Evolutionary conservation across 2,888 invertebrate genomes (phyloP).

Genomic region (Odiellus spinosus): DNA sequence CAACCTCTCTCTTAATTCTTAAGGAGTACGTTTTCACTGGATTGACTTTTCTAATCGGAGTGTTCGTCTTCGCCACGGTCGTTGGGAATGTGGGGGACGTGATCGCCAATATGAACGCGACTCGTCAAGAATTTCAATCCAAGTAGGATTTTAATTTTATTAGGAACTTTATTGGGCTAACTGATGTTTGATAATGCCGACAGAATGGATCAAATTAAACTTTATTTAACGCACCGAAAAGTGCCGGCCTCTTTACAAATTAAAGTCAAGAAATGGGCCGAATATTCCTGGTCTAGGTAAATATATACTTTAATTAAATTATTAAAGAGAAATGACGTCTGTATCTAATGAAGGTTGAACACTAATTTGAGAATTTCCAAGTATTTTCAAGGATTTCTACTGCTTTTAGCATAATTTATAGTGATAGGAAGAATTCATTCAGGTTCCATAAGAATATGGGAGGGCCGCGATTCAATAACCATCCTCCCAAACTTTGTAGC

Average conservation of each 20-base stretch:
- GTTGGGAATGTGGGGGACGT: conserved; percentile 30
- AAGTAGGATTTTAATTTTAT: no score
- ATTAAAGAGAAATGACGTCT: not conserved
- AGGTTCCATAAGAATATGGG: no score
- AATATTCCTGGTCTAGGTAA: conserved; percentile 26
- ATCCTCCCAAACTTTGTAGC: no score
- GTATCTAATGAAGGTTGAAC: not conserved
- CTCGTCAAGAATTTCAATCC: conserved; percentile 26
- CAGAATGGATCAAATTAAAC: conserved; percentile 29
- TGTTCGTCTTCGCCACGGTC: conserved; percentile 29
- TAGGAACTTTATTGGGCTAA: no score
- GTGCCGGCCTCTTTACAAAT: conserved; percentile 26
- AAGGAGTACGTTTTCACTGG: conserved; percentile 30
- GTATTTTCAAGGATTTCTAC: no score
- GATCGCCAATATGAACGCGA: conserved; percentile 29
- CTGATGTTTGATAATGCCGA: no score
- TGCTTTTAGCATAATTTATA: no score
- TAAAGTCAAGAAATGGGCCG: conserved; percentile 28
- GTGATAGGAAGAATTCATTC: no score
- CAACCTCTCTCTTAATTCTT: conserved; percentile 3
- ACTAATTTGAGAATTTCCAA: no score
- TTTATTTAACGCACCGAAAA: conserved; percentile 25
- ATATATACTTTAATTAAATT: no score
- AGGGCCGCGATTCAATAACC: no score
- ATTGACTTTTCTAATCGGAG: conserved; percentile 26